These are phyloP conservation scores for Equus przewalskii DNA, from an alignment of 2,113 vertebrate genomes.

Conservation along the genomic window DNA sequence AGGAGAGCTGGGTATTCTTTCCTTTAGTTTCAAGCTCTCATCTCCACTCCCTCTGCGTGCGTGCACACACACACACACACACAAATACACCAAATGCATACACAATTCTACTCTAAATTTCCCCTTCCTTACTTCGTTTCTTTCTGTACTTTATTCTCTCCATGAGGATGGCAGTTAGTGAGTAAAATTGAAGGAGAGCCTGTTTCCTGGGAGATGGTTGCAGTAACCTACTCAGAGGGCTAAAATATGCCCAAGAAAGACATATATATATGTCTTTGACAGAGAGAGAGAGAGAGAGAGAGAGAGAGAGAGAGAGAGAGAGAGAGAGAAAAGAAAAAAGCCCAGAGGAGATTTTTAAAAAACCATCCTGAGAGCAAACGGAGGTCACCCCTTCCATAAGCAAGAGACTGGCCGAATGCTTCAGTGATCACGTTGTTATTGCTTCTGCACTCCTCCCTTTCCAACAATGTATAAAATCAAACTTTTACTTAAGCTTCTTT, in stretches of 20 bases:
- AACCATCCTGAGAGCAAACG: neutral
- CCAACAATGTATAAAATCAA: conserved; percentile 35
- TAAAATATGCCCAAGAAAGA: conserved; percentile 29
- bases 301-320: neutral
- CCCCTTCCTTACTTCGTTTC: neutral
- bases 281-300: neutral
- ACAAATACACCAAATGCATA: neutral
- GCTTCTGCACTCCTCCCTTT: neutral
- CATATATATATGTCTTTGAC: too few species aligned
- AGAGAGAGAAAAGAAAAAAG: neutral
- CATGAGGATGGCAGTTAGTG: neutral
- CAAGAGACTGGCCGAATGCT: neutral
- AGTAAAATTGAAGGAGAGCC: neutral
- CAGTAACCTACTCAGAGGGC: neutral
- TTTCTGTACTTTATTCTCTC: conserved; percentile 19
- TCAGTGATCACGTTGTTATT: neutral
- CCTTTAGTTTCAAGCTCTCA: neutral
- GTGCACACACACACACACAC: neutral
- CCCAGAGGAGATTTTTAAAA: neutral
- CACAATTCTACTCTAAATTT: neutral
- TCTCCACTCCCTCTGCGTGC: neutral
- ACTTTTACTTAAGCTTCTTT: conserved; percentile 51
- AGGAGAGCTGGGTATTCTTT: neutral
- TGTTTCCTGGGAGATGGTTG: conserved; percentile 31
- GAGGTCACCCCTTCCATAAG: conserved; percentile 28